Conservation (phyloP, 2,888 invertebrate species). For the Altica lythri region DNA sequence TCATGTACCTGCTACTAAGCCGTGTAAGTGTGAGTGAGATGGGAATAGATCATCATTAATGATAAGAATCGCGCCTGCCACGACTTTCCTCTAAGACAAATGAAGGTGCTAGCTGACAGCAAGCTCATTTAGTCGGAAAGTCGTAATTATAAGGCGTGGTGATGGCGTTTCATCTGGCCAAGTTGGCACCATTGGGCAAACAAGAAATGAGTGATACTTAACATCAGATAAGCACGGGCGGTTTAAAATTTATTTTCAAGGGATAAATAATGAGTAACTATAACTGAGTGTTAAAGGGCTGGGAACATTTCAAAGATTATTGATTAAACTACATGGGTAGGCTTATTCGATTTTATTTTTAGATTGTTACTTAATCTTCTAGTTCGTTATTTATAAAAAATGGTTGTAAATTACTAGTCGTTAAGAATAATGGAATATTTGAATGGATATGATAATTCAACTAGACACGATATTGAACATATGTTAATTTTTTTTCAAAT, state of each 20-base stretch:
- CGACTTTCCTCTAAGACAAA: conserved; percentile 55
- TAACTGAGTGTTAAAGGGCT: conserved; percentile 17
- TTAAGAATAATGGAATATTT: too few species aligned
- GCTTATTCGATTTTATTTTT: too few species aligned
- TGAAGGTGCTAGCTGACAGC: conserved; percentile 60
- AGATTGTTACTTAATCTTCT: too few species aligned
- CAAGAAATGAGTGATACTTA: conserved; percentile 42
- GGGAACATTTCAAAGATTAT: conserved; percentile 14
- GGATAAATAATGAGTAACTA: conserved; percentile 4
- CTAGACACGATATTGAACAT: too few species aligned
- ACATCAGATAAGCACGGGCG: conserved; percentile 28
- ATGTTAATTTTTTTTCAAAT: too few species aligned
- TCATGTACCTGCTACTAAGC: conserved; percentile 46
- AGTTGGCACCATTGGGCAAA: conserved; percentile 51
- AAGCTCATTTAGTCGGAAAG: conserved; percentile 59
- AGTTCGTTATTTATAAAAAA: too few species aligned
- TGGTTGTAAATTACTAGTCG: too few species aligned
- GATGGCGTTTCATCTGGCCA: conserved; percentile 42
- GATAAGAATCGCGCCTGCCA: conserved; percentile 54
- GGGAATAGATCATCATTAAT: conserved; percentile 52
- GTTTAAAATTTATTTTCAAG: conserved; percentile 10
- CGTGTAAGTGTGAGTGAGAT: conserved; percentile 45
- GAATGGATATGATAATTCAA: too few species aligned
- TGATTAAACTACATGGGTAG: conserved; percentile 11
- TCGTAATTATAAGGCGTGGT: conserved; percentile 61